A percentile compares a stretch with the other conserved stretches of the same genome.
Evolutionary conservation across 2,888 invertebrate genomes (phyloP).

Genomic region (Callyntrura guangdongensis): DNA sequence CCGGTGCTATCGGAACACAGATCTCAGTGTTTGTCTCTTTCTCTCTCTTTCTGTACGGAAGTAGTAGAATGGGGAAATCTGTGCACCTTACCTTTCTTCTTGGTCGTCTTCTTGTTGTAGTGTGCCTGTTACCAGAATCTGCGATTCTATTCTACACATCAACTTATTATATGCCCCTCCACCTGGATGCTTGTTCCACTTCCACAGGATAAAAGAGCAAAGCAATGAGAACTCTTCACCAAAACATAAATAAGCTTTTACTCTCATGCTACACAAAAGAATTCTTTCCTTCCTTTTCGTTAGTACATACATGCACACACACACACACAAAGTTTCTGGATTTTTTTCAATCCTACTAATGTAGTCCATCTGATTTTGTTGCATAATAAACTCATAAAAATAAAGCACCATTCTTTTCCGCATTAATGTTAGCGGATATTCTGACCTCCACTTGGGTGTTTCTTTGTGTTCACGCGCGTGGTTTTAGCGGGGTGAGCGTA

Average conservation of each 20-base stretch:
- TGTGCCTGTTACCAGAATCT: neutral
- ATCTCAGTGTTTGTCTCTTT: neutral
- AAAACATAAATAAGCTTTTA: constrained; percentile 53
- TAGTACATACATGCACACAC: neutral
- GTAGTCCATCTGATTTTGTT: constrained; percentile 64
- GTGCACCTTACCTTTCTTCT: constrained; percentile 23
- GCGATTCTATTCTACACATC: constrained; percentile 9
- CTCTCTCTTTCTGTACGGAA: neutral
- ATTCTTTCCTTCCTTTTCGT: neutral
- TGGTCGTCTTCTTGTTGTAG: neutral
- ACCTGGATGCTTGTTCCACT: constrained; percentile 25
- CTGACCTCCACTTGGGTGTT: constrained; percentile 25
- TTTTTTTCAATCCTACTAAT: constrained; percentile 60
- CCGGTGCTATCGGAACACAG: neutral
- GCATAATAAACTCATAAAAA: constrained; percentile 74
- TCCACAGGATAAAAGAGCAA: constrained; percentile 6
- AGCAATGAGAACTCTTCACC: constrained; percentile 15
- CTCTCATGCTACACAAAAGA: neutral
- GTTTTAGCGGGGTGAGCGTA: neutral
- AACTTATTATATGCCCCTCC: constrained; percentile 2
- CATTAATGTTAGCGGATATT: constrained; percentile 17
- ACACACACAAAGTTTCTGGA: neutral
- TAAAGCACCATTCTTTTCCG: constrained; percentile 41
- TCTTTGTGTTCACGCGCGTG: neutral
- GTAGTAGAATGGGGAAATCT: constrained; percentile 37